Evolutionary conservation across 2,797 vertebrate genomes (phyloP).

Genomic region (Takifugu ocellatus): DNA sequence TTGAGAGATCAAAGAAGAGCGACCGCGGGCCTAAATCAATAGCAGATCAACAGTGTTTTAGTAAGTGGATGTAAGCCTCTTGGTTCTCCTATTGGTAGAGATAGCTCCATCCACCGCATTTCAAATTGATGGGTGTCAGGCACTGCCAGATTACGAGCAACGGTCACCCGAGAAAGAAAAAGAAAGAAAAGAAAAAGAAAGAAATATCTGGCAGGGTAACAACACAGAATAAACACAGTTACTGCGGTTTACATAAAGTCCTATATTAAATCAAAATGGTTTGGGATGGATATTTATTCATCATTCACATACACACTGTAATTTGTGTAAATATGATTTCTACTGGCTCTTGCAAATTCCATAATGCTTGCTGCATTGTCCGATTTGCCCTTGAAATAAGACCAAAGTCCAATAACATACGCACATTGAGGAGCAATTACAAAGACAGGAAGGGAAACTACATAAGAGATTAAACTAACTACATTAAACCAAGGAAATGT

Average conservation of each 20-base stretch:
- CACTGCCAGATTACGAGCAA: neutral
- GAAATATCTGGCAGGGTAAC: neutral
- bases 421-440: too few relatives aligned
- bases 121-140: conserved; percentile 9
- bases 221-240: too few relatives aligned
- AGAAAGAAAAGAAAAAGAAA: neutral
- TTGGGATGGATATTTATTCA: neutral
- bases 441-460: neutral
- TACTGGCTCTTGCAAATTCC: neutral
- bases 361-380: neutral
- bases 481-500: neutral
- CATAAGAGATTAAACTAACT: neutral
- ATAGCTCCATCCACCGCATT: conserved; percentile 20
- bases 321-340: neutral
- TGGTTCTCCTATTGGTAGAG: conserved; percentile 13
- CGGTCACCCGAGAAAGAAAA: too few relatives aligned
- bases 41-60: conserved; percentile 47
- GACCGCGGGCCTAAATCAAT: conserved; percentile 61
- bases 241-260: neutral
- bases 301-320: neutral
- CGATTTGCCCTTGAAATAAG: neutral
- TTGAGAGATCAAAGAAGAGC: conserved; percentile 53
- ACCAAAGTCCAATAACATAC: neutral
- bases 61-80: conserved; percentile 37
- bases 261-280: neutral